phyloP scores from a whole-genome alignment of 2,888 invertebrate genomes.

The Scaptomyza cyrtandrae region DNA sequence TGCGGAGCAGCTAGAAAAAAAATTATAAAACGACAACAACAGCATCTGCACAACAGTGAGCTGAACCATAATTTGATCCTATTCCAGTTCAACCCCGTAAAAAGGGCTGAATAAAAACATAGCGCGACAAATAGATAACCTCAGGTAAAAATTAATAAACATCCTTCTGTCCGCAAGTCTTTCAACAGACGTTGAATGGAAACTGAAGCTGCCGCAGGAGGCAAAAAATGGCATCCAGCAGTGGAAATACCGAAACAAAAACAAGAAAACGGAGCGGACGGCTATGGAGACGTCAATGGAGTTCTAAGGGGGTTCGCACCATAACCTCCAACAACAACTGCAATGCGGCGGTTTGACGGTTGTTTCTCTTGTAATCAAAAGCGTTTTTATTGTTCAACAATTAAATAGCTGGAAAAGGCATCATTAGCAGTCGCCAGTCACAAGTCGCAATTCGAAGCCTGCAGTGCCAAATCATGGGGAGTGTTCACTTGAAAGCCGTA shows the following conservation, averaged over 20 bases:
- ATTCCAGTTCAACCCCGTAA: conserved; percentile 55
- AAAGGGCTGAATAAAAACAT: conserved; percentile 61
- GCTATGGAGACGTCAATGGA: conserved; percentile 6
- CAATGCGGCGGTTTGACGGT: conserved; percentile 31
- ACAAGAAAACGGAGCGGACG: conserved; percentile 15
- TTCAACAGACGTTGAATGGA: conserved; percentile 6
- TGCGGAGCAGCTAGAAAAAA: conserved; percentile 54
- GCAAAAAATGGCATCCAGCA: conserved; percentile 12
- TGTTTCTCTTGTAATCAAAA: conserved; percentile 79
- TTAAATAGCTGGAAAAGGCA: conserved; percentile 81
- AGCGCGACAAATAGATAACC: conserved; percentile 80
- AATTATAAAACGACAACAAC: conserved; percentile 27
- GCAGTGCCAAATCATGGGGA: conserved; percentile 46
- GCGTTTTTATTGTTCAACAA: conserved; percentile 80
- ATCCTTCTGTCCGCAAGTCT: conserved; percentile 44
- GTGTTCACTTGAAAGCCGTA: conserved; percentile 57
- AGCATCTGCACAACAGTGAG: conserved; percentile 7
- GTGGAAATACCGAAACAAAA: conserved; percentile 34
- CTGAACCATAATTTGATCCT: conserved; percentile 19
- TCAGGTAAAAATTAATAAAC: conserved; percentile 80
- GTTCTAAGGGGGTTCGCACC: conserved; percentile 1
- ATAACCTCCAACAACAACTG: conserved; percentile 35
- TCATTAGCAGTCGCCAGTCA: conserved; percentile 68
- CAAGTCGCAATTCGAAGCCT: conserved; percentile 13
- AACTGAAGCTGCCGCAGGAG: conserved; percentile 40